Evolutionary conservation across 2,113 vertebrate species (phyloP).

Genomic region (Spermophilus dauricus): DNA sequence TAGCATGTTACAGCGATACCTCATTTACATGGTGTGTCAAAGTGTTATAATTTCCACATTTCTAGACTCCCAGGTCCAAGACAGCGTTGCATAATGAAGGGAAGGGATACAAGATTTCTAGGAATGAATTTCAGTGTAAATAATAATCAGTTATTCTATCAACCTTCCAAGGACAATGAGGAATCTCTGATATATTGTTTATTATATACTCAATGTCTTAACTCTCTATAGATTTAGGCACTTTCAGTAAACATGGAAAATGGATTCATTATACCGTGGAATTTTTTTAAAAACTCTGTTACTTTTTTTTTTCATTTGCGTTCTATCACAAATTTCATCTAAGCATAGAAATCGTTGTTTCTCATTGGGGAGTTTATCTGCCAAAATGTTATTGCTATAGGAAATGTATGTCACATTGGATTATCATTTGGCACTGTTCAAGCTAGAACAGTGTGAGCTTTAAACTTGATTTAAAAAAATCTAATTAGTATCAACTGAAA

Average conservation of each 20-base stretch:
- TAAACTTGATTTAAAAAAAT: conserved; percentile 77
- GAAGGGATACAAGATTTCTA: conserved; percentile 67
- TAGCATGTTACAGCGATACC: conserved; percentile 81
- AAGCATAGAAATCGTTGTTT: conserved; percentile 84
- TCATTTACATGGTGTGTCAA: conserved; percentile 86
- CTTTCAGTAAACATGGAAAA: conserved; percentile 67
- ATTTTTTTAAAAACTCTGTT: conserved; percentile 47
- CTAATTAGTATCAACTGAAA: conserved; percentile 80
- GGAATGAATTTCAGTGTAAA: conserved; percentile 67
- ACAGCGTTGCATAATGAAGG: conserved; percentile 73
- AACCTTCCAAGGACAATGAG: conserved; percentile 42
- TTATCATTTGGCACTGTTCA: conserved; percentile 85
- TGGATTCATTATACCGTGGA: conserved; percentile 67
- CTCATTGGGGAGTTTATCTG: conserved; percentile 86
- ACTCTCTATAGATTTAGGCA: conserved; percentile 57
- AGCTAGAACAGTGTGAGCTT: conserved; percentile 82
- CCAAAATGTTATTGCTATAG: conserved; percentile 87
- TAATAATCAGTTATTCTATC: conserved; percentile 57
- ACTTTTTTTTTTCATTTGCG: conserved; percentile 77
- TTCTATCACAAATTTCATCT: conserved; percentile 84
- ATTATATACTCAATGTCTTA: conserved; percentile 55
- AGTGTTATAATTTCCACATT: conserved; percentile 86
- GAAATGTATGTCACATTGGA: conserved; percentile 86
- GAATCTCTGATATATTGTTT: conserved; percentile 26
- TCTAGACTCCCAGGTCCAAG: conserved; percentile 82